phyloP scores from a whole-genome alignment of 2,113 vertebrate species.

The Prinia subflava region DNA sequence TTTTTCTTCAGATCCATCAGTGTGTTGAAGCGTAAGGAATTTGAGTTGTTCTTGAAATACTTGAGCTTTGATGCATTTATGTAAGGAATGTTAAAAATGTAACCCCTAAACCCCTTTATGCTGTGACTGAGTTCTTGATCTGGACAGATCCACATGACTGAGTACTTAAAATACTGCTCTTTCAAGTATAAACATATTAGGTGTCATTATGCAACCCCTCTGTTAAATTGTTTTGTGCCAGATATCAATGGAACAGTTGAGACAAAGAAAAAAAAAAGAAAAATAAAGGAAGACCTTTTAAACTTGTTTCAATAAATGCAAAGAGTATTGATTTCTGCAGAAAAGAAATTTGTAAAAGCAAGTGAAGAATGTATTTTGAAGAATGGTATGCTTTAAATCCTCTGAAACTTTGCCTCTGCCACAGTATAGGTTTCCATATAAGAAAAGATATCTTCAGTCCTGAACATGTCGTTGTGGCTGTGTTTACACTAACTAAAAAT shows the following conservation, averaged over 20 bases:
- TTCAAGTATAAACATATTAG: conserved; percentile 20
- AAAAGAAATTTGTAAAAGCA: not conserved
- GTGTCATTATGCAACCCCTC: not conserved
- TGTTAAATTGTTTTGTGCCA: not conserved
- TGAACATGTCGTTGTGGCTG: not conserved
- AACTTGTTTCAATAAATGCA: not conserved
- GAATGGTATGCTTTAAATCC: not conserved
- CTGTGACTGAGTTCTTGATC: not conserved
- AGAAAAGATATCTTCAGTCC: not conserved
- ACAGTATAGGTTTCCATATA: not conserved
- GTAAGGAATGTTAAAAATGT: conserved; percentile 13
- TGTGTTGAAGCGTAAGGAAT: not conserved
- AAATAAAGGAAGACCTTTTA: not conserved
- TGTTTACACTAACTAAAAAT: not conserved
- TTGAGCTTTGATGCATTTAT: conserved; percentile 8
- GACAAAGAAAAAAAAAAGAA: not conserved
- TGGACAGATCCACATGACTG: conserved; percentile 16
- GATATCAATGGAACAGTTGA: not conserved
- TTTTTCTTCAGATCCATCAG: not conserved
- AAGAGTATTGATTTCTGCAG: not conserved
- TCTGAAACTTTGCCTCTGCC: not conserved
- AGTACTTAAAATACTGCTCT: conserved; percentile 15
- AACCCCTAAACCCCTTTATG: not conserved
- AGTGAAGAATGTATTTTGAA: not conserved
- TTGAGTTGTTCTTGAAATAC: not conserved